Conservation (phyloP, 2,113 vertebrate species). For the Neoarius graeffei region DNA sequence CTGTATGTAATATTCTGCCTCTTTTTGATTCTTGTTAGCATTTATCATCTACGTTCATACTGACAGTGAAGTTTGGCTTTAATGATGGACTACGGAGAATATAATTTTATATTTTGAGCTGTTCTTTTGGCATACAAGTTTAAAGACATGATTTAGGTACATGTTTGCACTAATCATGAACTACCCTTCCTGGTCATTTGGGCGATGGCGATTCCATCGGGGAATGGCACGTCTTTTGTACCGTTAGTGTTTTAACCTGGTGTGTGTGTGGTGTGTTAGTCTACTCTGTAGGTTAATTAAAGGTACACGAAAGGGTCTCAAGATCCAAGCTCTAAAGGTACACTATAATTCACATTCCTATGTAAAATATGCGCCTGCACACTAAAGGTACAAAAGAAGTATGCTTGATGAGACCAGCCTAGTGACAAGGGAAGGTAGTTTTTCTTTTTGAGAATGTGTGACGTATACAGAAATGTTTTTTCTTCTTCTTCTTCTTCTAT, state of each 20-base stretch:
- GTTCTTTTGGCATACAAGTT: not conserved
- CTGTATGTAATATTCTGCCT: not conserved
- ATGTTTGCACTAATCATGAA: not conserved
- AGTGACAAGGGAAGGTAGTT: not conserved
- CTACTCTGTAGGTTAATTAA: not conserved
- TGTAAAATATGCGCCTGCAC: not conserved
- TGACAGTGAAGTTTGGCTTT: not conserved
- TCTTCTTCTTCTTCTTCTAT: not conserved
- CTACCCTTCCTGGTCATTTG: not conserved
- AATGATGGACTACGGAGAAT: not conserved
- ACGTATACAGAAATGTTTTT: not conserved
- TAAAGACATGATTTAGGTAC: not conserved
- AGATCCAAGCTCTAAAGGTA: not conserved
- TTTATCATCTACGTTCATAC: not conserved
- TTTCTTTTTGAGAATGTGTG: not conserved
- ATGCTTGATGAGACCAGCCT: not conserved
- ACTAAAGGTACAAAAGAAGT: not conserved
- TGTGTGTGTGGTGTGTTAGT: not conserved
- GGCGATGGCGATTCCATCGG: not conserved
- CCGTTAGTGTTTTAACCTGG: not conserved
- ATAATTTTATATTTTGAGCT: not conserved
- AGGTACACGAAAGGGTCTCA: not conserved
- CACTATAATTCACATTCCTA: not conserved
- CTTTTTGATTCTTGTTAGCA: not conserved
- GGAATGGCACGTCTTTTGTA: not conserved